A percentile compares a stretch with the other conserved stretches of the same genome.
These are phyloP conservation scores for Hystrix cristata DNA, from an alignment of 2,113 vertebrate species.

Conservation along the genomic window DNA sequence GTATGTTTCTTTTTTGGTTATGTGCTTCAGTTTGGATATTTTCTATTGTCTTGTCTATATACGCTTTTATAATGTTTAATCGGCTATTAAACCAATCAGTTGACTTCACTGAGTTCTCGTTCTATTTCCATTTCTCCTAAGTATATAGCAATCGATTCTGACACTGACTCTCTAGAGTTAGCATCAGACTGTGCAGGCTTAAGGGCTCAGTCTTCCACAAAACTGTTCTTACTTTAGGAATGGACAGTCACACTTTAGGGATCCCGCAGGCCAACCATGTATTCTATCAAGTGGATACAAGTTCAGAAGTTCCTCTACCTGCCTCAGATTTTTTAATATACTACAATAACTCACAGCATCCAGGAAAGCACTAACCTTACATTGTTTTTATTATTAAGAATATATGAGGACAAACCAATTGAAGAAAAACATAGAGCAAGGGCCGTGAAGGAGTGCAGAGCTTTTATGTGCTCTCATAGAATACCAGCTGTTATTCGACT, in stretches of 20 bases:
- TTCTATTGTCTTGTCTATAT: not conserved
- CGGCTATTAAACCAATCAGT: not conserved
- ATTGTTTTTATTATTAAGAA: not conserved
- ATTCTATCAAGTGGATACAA: not conserved
- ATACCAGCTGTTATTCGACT: not conserved
- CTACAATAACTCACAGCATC: not conserved
- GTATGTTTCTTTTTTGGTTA: too few species aligned
- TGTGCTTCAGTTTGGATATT: not conserved
- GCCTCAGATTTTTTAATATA: not conserved
- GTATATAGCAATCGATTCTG: not conserved
- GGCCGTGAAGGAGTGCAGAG: not conserved
- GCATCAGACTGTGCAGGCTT: not conserved
- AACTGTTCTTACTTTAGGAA: not conserved
- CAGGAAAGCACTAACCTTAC: not conserved
- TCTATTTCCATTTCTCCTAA: not conserved
- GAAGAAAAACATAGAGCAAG: not conserved
- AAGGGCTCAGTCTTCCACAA: not conserved
- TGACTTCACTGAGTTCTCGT: not conserved
- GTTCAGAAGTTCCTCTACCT: not conserved
- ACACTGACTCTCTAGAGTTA: not conserved
- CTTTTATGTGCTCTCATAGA: not conserved
- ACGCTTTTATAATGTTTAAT: not conserved
- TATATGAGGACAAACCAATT: not conserved
- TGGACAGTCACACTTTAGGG: not conserved
- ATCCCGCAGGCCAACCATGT: not conserved